Evolutionary conservation across 2,888 invertebrate species (phyloP), one percentile per base, ranked within the genome.

Genomic region (Polydrusus pterygomalis): DNA sequence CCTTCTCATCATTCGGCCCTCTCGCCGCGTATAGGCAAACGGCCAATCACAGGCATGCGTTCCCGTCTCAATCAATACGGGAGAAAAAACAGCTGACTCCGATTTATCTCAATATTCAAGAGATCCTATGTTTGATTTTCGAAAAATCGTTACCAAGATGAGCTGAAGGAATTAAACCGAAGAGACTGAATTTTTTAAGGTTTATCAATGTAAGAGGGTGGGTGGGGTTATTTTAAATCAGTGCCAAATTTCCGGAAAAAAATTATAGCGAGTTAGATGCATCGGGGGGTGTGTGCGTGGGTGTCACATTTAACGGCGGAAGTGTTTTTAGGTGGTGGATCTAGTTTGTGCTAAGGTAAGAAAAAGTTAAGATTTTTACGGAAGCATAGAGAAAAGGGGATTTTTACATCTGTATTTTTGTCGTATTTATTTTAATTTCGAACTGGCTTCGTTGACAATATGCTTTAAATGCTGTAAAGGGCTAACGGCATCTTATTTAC

Each of bases 31-130:
- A 62, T 40, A 43, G 1, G n/a, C 18, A 69, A 58, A 58, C 40
- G 47, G 40, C 43, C 58, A 60, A 69, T 60, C 58, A 17, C 54
- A 15, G 34, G 70, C 75, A 70, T 75, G 75, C 75, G 75, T 75
- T 70, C 60, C 13, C 58, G 65, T 62, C 2, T 11, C 18, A 49
- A 75, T 75, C 75, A 75, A 75, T 75, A 75, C 17, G n/a, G n/a
- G n/a, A 43, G 60, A 69, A 51, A 75, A 75, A 75, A 75, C 75
- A 75, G 75, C 75, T 75, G 75, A 70, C 75, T 70, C 17, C 49
- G 51, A 70, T 47, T 69, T 74, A 70, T 64, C 51, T 70, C 38
- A 49, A 70, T 67, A 65, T 72, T 67, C 54, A 58, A 49, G 56
- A 43, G 54, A 64, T 54, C 20, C 40, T 45, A n/a, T n/a, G 58